These are phyloP conservation scores for Eilema caniola DNA, from an alignment of 2,888 invertebrate species.

Conservation along the genomic window DNA sequence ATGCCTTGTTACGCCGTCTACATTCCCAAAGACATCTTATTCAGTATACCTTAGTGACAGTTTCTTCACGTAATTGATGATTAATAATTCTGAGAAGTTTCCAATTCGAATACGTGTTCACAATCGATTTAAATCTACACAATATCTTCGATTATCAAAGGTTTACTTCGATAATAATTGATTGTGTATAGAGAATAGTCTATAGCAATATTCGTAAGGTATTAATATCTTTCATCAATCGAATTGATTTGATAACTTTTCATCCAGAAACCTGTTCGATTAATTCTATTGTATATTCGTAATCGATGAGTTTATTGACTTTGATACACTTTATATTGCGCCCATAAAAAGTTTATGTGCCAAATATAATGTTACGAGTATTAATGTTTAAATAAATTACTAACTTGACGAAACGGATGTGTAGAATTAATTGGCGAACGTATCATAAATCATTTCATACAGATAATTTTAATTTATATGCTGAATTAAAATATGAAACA, in stretches of 20 bases:
- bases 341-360: constrained; percentile 43
- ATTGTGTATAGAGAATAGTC: constrained; percentile 9
- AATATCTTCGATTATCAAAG: neutral
- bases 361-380: constrained; percentile 38
- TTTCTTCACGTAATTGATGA: constrained; percentile 19
- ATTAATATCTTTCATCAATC: constrained; percentile 13
- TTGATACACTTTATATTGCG: constrained; percentile 42
- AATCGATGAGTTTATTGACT: constrained; percentile 54
- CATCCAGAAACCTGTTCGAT: constrained; percentile 44
- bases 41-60: constrained; percentile 18
- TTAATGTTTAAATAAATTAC: constrained; percentile 44
- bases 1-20: constrained; percentile 15
- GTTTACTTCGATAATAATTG: constrained; percentile 5
- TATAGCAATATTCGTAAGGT: constrained; percentile 12
- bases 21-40: constrained; percentile 16
- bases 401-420: constrained; percentile 20
- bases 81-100: constrained; percentile 14
- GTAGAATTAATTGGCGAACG: constrained; percentile 30
- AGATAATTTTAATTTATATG: constrained; percentile 19
- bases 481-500: constrained; percentile 13
- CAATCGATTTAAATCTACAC: constrained; percentile 12
- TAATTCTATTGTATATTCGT: constrained; percentile 45
- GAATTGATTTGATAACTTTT: constrained; percentile 28
- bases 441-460: constrained; percentile 24
- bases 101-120: constrained; percentile 10